Evolutionary conservation across 2,888 invertebrate genomes (phyloP).

Genomic region (Aporophyla lueneburgensis): DNA sequence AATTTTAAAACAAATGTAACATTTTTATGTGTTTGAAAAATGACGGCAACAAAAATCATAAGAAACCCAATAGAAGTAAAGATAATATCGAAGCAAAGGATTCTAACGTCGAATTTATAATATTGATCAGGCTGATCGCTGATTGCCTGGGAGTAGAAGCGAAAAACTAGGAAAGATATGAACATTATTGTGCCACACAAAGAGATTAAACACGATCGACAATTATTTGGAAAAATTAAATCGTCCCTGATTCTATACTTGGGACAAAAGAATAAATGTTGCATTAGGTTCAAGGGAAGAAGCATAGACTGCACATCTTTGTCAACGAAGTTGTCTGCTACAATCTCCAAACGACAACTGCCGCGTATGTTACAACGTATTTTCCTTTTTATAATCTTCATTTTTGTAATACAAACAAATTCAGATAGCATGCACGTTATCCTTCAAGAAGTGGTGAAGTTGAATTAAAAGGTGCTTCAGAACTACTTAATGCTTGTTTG

Average conservation of each 20-base stretch:
- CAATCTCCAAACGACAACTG: too few relatives aligned
- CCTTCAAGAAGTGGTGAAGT: too few relatives aligned
- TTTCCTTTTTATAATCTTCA: neutral
- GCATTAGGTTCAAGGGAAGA: constrained; percentile 10
- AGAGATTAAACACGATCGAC: neutral
- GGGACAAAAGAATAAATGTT: neutral
- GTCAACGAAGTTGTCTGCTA: constrained; percentile 8
- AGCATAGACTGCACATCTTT: constrained; percentile 34
- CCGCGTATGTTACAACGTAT: neutral
- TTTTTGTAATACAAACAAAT: too few relatives aligned
- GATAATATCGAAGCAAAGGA: neutral
- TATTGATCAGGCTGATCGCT: neutral
- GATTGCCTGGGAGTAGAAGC: neutral
- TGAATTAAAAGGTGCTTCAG: too few relatives aligned
- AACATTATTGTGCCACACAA: constrained; percentile 5
- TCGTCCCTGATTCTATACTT: constrained; percentile 18
- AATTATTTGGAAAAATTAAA: constrained; percentile 12
- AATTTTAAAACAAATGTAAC: constrained; percentile 17
- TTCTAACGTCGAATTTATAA: neutral
- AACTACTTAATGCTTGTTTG: too few relatives aligned
- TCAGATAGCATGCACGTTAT: too few relatives aligned
- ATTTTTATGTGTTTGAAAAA: constrained; percentile 1
- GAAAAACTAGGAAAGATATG: neutral
- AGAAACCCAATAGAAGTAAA: neutral
- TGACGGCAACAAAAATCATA: neutral